A percentile compares a stretch with the other conserved stretches of the same genome.
Conservation (phyloP, 2,888 invertebrate species). For the Patella depressa region DNA sequence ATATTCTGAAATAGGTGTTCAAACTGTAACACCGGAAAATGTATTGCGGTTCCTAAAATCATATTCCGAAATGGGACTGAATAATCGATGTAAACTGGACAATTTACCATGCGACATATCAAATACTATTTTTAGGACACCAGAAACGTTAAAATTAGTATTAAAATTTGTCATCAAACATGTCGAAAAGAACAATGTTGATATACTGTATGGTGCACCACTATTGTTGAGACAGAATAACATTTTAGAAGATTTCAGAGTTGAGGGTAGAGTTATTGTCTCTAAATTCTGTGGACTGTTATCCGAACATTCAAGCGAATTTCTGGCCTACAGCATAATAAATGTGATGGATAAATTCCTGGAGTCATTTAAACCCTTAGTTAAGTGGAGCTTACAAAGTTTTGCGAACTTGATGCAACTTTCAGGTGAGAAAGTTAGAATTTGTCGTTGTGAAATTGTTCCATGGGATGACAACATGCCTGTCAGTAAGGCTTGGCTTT, state of each 20-base stretch:
- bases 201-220: conserved; percentile 16
- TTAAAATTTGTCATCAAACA: conserved; percentile 5
- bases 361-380: too few species aligned
- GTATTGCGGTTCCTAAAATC: conserved; percentile 28
- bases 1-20: conserved; percentile 15
- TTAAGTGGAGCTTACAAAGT: too few species aligned
- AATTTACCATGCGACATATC: background rate
- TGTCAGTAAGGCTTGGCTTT: background rate
- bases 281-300: conserved; percentile 12
- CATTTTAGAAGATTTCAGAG: background rate
- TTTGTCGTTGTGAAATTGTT: background rate
- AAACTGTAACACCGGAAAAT: conserved; percentile 24
- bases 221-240: conserved; percentile 14
- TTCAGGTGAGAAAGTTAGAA: too few species aligned
- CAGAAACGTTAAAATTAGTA: conserved; percentile 3
- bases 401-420: too few species aligned
- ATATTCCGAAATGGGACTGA: background rate
- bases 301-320: too few species aligned
- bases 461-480: background rate
- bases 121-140: conserved; percentile 10
- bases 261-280: conserved; percentile 10
- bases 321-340: too few species aligned
- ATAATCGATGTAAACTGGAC: conserved; percentile 17
- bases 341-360: too few species aligned
- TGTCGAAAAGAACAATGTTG: background rate